A percentile compares a stretch with the other conserved stretches of the same genome.
Conservation (phyloP, 2,113 vertebrate genomes). For the Tychaedon coryphoeus region DNA sequence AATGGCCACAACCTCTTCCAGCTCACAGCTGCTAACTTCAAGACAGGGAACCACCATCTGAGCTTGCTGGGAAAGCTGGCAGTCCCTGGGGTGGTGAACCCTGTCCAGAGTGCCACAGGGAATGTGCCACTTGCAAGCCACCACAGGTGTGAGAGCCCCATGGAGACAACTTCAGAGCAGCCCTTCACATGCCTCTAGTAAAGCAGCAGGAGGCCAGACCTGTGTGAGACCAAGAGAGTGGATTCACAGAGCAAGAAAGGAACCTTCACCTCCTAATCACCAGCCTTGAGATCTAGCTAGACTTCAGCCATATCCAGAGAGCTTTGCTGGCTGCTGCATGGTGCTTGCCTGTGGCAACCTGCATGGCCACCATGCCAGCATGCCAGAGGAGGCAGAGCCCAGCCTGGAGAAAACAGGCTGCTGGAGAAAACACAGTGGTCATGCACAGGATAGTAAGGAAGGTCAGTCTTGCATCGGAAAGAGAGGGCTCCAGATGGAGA, state of each 20-base stretch:
- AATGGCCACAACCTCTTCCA: neutral
- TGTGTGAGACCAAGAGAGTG: neutral
- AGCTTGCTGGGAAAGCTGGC: neutral
- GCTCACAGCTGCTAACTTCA: neutral
- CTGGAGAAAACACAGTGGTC: neutral
- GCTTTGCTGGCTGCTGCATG: neutral
- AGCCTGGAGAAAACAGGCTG: rapidly evolving
- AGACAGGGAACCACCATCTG: neutral
- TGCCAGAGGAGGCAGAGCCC: neutral
- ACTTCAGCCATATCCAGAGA: neutral
- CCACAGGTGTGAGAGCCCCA: neutral
- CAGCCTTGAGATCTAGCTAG: neutral
- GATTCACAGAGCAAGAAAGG: neutral
- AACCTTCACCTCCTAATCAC: rapidly evolving
- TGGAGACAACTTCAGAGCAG: neutral
- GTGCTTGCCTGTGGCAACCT: neutral
- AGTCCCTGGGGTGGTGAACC: neutral
- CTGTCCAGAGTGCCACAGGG: neutral
- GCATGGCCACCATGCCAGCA: rapidly evolving
- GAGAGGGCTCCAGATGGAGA: neutral
- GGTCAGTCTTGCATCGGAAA: neutral
- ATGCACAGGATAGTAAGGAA: neutral
- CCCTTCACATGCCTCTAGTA: neutral
- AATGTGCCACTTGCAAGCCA: neutral
- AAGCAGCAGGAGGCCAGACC: neutral